Evolutionary conservation across 2,888 invertebrate genomes (phyloP), one percentile per base, ranked within the genome.

Genomic region (Daptonema setosum): DNA sequence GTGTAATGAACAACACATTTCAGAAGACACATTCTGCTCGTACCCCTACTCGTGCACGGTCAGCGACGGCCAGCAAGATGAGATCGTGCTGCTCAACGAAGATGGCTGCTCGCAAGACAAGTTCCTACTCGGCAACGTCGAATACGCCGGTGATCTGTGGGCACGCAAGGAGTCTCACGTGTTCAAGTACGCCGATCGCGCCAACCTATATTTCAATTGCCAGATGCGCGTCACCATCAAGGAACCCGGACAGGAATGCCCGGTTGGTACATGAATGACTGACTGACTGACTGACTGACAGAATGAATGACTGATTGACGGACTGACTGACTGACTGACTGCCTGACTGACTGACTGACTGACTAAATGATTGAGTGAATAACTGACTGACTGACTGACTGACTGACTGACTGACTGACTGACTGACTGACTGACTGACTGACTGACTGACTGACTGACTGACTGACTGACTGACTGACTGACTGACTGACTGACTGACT

Each of bases 181-280:
- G n/a, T 56, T 53, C 56, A 56, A 56, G 41, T 56, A 53, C 48
- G 56, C 56, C 56, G 56, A 56, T 54, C 28, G 28, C 20, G 22
- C 56, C 20, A 43, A 41, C 24, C 29, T 52, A 2, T 52, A 35
- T 25, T 56, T 52, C 56, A 35, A 56, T 17, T 56, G 56, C 43
- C 56, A 57, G 30, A 50, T 57, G 26, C 2, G 29, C 24, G 54
- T 57, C 28, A 30, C 51, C 28, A 28, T 57, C 57, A 57, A 57
- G 47, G 57, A 57, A n/a, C 57, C 57, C 30, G 43, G 26, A 25
- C 14, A 11, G 22, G 54, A 57, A 5, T 57, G 57, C 54, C 50
- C 54, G 17, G 52, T 52, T 3, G 20, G 24, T 50, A 5, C 14
- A 3, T 35, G 35, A 11, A 8, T 35, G n/a, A n/a, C n/a, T n/a